Percentiles rank a stretch among this genome's conserved stretches.
Evolutionary conservation across 2,888 invertebrate genomes (phyloP).

Genomic region (Epirrhoe alternata): DNA sequence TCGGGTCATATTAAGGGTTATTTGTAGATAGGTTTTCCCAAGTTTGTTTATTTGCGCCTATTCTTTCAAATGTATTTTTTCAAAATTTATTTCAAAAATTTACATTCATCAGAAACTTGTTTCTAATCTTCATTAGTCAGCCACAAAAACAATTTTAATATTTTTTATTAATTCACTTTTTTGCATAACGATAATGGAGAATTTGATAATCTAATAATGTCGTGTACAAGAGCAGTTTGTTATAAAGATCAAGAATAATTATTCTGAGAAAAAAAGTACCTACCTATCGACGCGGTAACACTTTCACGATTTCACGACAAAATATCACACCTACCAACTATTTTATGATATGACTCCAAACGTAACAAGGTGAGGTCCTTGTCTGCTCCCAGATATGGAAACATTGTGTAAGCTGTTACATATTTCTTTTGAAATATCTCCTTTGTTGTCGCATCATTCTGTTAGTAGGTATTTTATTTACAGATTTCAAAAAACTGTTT

Average conservation of each 20-base stretch:
- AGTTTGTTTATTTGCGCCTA: not conserved
- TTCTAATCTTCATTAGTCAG: not conserved
- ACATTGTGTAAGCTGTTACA: not conserved
- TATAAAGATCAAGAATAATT: slow-evolving; percentile 18
- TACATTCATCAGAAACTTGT: not conserved
- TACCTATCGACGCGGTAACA: slow-evolving; percentile 14
- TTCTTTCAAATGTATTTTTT: not conserved
- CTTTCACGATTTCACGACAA: slow-evolving; percentile 29
- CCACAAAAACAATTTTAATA: no score
- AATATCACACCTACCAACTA: not conserved
- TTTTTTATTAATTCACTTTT: no score
- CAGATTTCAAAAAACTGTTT: not conserved
- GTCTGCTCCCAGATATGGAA: not conserved
- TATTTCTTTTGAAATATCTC: not conserved
- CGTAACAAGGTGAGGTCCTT: not conserved
- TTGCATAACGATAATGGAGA: no score
- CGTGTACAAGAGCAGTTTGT: slow-evolving; percentile 28
- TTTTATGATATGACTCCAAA: not conserved
- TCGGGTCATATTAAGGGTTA: slow-evolving; percentile 5
- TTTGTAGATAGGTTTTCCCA: not conserved
- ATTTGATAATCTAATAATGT: not conserved
- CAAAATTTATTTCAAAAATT: no score
- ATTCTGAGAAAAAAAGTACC: slow-evolving; percentile 22
- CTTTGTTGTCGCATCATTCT: not conserved
- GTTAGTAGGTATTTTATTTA: not conserved